Evolutionary conservation across 2,888 invertebrate species (phyloP).

Genomic region (Drosophila infuscata): DNA sequence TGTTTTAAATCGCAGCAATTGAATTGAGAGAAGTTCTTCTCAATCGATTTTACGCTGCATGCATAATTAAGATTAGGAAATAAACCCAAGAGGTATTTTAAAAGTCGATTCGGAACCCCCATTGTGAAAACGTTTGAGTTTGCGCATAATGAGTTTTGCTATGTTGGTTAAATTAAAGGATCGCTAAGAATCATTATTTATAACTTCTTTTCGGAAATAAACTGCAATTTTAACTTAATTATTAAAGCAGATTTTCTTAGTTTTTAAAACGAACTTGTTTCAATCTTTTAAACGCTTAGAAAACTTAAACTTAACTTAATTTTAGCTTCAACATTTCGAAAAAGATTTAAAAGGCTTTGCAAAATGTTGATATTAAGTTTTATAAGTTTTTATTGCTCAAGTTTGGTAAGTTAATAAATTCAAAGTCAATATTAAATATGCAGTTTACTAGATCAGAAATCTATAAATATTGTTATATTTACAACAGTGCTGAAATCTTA

Average conservation of each 20-base stretch:
- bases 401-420: background rate
- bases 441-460: background rate
- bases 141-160: background rate
- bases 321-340: background rate
- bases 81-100: conserved; percentile 6
- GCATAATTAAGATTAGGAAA: conserved; percentile 54
- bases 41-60: conserved; percentile 66
- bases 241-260: background rate
- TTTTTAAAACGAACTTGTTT: background rate
- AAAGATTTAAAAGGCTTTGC: background rate
- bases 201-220: background rate
- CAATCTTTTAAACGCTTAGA: background rate
- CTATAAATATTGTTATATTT: background rate
- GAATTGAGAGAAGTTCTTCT: conserved; percentile 36
- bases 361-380: background rate
- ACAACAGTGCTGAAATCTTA: background rate
- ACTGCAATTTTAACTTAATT: background rate
- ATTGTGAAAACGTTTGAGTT: conserved; percentile 14
- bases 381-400: background rate
- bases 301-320: background rate
- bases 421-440: background rate
- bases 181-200: background rate
- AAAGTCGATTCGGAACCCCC: conserved; percentile 7
- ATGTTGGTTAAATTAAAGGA: background rate
- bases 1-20: conserved; percentile 61